Conservation (phyloP, 2,888 invertebrate species). For the Drosophila rellima region DNA sequence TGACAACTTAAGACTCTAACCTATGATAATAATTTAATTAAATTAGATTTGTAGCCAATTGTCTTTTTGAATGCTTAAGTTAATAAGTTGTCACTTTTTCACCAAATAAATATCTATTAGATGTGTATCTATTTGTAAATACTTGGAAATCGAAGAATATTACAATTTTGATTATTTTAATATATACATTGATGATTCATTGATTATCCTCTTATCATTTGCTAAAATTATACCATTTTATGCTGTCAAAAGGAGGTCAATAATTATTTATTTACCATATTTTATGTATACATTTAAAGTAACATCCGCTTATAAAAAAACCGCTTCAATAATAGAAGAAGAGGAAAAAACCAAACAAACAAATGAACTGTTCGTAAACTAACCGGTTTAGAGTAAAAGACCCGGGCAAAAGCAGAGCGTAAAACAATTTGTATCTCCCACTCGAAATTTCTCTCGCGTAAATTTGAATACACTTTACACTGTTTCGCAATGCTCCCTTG, state of each 20-base stretch:
- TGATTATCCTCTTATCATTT: not conserved
- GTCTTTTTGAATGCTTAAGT: not conserved
- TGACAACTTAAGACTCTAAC: no score
- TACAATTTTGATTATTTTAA: not conserved
- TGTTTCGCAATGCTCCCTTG: slow-evolving; percentile 9
- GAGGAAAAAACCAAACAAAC: slow-evolving; percentile 9
- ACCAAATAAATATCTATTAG: not conserved
- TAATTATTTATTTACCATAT: slow-evolving; percentile 2
- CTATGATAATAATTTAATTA: no score
- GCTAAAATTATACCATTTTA: not conserved
- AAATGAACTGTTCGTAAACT: slow-evolving; percentile 6
- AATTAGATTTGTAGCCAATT: not conserved
- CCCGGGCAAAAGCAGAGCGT: slow-evolving; percentile 4
- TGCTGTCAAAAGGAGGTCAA: slow-evolving; percentile 2
- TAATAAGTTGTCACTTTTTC: not conserved
- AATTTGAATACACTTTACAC: slow-evolving; percentile 33
- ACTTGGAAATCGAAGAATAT: not conserved
- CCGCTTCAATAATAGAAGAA: slow-evolving; percentile 4
- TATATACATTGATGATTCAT: slow-evolving; percentile 1
- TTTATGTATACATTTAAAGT: not conserved
- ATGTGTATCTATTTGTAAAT: not conserved
- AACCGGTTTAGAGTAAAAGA: slow-evolving; percentile 30
- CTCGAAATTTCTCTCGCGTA: slow-evolving; percentile 25
- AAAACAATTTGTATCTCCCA: slow-evolving; percentile 11
- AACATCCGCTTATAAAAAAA: slow-evolving; percentile 20